A percentile compares a stretch with the other conserved stretches of the same genome.
Conservation (phyloP, 2,797 vertebrate genomes). For the Cottoperca gobio region DNA sequence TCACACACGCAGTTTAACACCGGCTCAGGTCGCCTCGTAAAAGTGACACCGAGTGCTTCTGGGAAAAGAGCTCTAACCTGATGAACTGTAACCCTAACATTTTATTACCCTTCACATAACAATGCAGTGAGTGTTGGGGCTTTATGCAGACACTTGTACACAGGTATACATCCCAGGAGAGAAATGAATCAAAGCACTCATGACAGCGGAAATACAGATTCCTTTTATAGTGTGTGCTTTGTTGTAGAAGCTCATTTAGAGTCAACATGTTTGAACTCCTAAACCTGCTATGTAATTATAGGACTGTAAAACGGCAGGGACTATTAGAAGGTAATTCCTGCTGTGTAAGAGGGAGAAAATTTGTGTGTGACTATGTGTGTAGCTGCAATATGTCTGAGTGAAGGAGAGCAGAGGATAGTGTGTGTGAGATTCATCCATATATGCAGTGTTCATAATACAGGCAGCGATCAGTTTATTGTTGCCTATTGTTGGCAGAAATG, state of each 20-base stretch:
- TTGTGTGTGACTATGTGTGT: slow-evolving; percentile 17
- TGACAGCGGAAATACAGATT: background rate
- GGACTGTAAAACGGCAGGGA: slow-evolving; percentile 9
- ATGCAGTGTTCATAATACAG: slow-evolving; percentile 29
- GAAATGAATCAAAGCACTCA: slow-evolving; percentile 24
- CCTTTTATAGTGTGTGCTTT: slow-evolving; percentile 8
- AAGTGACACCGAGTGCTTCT: slow-evolving; percentile 21
- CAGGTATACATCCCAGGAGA: background rate
- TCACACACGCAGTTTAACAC: slow-evolving; percentile 2
- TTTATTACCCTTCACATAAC: slow-evolving; percentile 21
- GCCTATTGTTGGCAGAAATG: slow-evolving; percentile 45
- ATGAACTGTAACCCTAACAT: slow-evolving; percentile 45
- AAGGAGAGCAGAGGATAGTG: background rate
- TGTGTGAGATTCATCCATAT: slow-evolving; percentile 24
- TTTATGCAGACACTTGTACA: background rate
- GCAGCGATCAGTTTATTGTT: slow-evolving; percentile 15
- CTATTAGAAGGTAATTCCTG: slow-evolving; percentile 9
- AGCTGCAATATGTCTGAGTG: background rate
- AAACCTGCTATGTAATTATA: slow-evolving; percentile 49
- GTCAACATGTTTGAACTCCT: slow-evolving; percentile 42
- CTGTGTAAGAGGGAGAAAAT: background rate
- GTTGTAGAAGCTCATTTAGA: slow-evolving; percentile 32
- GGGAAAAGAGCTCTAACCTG: slow-evolving; percentile 9
- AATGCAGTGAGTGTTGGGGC: no score
- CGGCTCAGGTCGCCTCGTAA: background rate